phyloP scores from a whole-genome alignment of 2,797 vertebrate species.

The Okamejei kenojei region DNA sequence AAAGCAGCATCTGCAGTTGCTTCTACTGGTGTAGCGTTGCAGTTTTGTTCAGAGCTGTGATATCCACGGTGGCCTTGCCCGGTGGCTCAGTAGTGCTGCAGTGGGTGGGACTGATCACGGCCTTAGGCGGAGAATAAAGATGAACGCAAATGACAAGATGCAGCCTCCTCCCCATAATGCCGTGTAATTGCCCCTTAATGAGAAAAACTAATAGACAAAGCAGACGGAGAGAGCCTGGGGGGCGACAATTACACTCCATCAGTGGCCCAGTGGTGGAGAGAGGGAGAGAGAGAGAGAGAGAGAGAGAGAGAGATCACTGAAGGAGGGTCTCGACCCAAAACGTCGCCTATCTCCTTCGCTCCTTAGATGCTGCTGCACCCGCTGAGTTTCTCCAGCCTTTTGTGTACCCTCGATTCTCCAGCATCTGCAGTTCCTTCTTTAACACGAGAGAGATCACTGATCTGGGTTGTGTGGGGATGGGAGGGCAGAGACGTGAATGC shows the following conservation, averaged over 20 bases:
- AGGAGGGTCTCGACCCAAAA: no score
- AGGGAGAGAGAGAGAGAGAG: no score
- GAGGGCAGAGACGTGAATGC: neutral
- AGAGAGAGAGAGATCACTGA: no score
- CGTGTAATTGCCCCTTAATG: conserved; percentile 29
- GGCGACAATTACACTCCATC: conserved; percentile 9
- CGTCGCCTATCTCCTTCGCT: no score
- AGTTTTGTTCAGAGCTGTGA: neutral
- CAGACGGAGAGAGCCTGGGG: neutral
- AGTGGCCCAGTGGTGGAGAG: neutral
- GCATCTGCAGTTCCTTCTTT: no score
- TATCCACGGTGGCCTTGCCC: neutral
- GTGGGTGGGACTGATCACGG: neutral
- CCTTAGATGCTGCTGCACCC: no score
- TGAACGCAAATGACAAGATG: conserved; percentile 21
- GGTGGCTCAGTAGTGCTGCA: neutral
- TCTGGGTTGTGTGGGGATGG: neutral
- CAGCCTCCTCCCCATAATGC: conserved; percentile 25
- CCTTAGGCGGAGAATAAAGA: conserved; percentile 18
- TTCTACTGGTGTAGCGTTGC: neutral
- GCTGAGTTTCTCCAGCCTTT: no score
- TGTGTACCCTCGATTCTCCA: no score
- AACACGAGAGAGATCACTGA: neutral
- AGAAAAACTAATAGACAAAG: conserved; percentile 21
- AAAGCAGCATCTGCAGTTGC: no score